Evolutionary conservation across 2,797 vertebrate species (phyloP).

Genomic region (Platalea minor): DNA sequence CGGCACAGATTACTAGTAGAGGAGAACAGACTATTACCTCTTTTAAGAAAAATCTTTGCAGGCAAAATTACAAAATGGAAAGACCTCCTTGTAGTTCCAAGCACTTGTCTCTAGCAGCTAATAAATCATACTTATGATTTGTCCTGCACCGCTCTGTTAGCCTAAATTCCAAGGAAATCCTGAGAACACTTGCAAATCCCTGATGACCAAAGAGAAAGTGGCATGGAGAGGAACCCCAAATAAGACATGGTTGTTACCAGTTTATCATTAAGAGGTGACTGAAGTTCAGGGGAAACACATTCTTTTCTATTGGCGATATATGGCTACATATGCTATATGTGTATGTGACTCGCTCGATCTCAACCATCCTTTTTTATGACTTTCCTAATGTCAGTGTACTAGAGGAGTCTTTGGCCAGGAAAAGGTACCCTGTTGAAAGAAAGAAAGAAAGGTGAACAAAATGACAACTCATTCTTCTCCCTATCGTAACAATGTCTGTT

Average conservation of each 20-base stretch:
- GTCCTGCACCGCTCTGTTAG: background rate
- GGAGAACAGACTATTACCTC: background rate
- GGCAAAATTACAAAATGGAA: slow-evolving; percentile 17
- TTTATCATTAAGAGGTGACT: background rate
- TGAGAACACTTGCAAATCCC: background rate
- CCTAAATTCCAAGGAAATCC: background rate
- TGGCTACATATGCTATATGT: background rate
- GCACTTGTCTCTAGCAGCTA: background rate
- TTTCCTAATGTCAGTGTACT: background rate
- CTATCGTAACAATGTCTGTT: background rate
- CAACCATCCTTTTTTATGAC: background rate
- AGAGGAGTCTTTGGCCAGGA: background rate
- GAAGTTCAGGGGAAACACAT: background rate
- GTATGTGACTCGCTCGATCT: background rate
- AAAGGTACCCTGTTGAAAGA: background rate
- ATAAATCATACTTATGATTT: background rate
- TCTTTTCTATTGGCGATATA: background rate
- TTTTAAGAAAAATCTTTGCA: slow-evolving; percentile 13
- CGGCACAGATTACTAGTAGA: background rate
- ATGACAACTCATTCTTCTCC: background rate
- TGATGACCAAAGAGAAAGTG: background rate
- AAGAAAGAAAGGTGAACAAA: background rate
- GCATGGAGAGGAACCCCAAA: background rate
- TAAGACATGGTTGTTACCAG: background rate
- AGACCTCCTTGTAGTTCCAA: background rate